phyloP scores from a whole-genome alignment of 2,888 invertebrate species.

The Tipula vernalis region DNA sequence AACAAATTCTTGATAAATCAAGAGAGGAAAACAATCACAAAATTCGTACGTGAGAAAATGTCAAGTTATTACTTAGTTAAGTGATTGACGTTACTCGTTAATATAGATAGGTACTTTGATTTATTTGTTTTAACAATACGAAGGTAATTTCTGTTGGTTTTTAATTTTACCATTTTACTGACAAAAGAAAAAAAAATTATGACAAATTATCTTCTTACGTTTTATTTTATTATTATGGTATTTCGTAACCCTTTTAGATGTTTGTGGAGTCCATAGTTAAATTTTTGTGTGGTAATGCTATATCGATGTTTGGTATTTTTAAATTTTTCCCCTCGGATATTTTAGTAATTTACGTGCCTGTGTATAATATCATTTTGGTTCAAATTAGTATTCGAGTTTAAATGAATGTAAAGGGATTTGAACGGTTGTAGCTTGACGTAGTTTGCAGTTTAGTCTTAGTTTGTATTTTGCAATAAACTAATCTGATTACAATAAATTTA shows the following conservation, averaged over 20 bases:
- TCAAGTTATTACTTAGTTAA: neutral
- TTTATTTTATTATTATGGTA: neutral
- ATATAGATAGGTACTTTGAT: neutral
- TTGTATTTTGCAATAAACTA: neutral
- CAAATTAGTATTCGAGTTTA: neutral
- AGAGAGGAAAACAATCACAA: neutral
- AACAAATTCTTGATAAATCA: neutral
- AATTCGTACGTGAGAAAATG: neutral
- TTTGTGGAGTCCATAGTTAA: neutral
- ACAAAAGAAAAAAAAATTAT: neutral
- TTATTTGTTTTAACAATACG: neutral
- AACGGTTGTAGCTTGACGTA: neutral
- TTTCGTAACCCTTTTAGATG: neutral
- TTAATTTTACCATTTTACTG: neutral
- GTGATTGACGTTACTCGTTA: neutral
- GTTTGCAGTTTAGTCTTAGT: too few relatives aligned
- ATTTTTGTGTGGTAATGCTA: neutral
- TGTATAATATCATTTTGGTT: neutral
- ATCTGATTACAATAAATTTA: too few relatives aligned
- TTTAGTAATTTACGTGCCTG: neutral
- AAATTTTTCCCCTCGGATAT: neutral
- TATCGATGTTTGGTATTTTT: neutral
- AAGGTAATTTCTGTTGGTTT: neutral
- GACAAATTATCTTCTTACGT: neutral
- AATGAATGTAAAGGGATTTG: neutral